Base-by-base conservation (phyloP, 2,113 vertebrate species). In the Triplophysa tibetana region DNA sequence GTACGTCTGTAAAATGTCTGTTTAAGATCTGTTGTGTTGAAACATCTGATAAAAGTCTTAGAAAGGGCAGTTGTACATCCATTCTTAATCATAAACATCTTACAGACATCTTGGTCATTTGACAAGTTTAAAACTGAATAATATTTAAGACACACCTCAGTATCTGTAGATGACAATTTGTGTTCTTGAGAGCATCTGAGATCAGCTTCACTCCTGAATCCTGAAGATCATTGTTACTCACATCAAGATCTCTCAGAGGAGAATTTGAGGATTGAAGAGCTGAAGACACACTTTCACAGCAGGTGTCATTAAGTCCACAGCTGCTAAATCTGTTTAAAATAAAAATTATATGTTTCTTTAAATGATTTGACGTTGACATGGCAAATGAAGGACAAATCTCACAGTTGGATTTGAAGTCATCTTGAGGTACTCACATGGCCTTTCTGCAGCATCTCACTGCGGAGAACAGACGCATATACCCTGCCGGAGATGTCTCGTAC, bases 381-480 rank as follows among this genome's bases (percentile, higher is more conserved):
- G 11, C n/a, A 3, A n/a, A 10, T 12, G n/a, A 11, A 11, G 23
- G 58, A 14, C 3, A 16, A 63, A 29, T 63, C 9, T 48, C 12
- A 48, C 10, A 48, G 45, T 11, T 9, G 45, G 9, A 11, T 9
- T 48, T 11, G 12, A 48, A 11, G 2, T 9, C 45, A 9, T 48
- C 12, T 48, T 11, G 2, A 48, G 7, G 13, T 29, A 48, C 67
- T 70, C 23, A 70, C 67, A 48, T 2, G 38, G 67, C 67, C 16
- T 70, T 70, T 70, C 67, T 50, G 45, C 45, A 70, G 13, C 7
- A 16, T 8, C n/a, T 16, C 43, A 70, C 67, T 52, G 45, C 67
- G 7, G 67, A 17, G 9, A 70, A 14, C 1, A 70, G 19, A 52
- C 67, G 23, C 12, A 1, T 23, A n/a, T 52, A 50, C 5, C 43